Conservation (phyloP, 2,888 invertebrate species). For the Caradrina clavipalpis region DNA sequence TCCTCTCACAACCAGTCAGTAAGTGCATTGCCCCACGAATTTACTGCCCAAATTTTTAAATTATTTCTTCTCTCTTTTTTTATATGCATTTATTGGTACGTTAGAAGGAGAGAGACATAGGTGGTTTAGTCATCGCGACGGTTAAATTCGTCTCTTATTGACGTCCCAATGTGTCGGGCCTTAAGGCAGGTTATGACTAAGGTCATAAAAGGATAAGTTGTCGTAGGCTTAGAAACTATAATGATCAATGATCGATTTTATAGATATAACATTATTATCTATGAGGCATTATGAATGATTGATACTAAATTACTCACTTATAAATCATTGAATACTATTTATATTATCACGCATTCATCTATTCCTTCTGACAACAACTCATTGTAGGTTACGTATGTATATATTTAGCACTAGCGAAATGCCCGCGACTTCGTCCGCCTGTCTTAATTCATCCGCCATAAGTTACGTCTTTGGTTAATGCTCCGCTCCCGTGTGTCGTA, state of each 20-base stretch:
- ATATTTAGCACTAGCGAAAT: too few species aligned
- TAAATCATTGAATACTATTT: constrained; percentile 9
- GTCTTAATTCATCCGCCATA: too few species aligned
- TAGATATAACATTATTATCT: background rate
- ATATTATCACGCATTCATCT: constrained; percentile 4
- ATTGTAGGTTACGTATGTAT: background rate
- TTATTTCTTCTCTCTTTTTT: constrained; percentile 79
- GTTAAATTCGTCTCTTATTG: constrained; percentile 81
- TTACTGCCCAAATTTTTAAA: constrained; percentile 86
- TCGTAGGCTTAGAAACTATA: constrained; percentile 78
- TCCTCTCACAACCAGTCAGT: constrained; percentile 87
- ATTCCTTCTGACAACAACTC: background rate
- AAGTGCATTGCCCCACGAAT: constrained; percentile 86
- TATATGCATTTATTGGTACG: constrained; percentile 61
- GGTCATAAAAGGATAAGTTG: constrained; percentile 77
- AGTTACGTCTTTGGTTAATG: too few species aligned
- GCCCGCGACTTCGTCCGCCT: too few species aligned
- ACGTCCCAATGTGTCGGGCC: constrained; percentile 81
- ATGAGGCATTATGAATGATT: constrained; percentile 15
- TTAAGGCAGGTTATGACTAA: constrained; percentile 90
- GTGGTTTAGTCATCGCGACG: constrained; percentile 78
- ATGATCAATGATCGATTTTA: constrained; percentile 4
- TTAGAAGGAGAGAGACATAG: constrained; percentile 73
- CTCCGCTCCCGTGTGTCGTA: too few species aligned
- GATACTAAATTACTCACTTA: constrained; percentile 10